phyloP scores from a whole-genome alignment of 2,888 invertebrate genomes.

The Tubulanus polymorphus region DNA sequence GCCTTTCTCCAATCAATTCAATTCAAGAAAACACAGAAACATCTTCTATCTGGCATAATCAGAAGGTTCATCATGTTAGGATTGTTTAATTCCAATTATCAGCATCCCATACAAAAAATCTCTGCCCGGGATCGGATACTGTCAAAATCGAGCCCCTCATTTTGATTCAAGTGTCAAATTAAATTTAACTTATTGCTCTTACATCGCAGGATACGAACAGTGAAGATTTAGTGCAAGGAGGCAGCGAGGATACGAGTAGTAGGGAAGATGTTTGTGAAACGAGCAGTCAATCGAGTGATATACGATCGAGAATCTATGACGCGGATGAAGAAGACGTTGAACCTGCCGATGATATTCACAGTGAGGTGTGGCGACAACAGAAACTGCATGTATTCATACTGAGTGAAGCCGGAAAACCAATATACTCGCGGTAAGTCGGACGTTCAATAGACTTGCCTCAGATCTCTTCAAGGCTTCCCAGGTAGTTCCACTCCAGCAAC shows the following conservation, averaged over 20 bases:
- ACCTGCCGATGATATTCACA: conserved; percentile 37
- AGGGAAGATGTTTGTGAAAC: not conserved
- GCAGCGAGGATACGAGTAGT: not conserved
- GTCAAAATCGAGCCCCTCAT: no score
- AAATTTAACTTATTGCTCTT: not conserved
- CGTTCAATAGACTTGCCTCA: no score
- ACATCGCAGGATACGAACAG: not conserved
- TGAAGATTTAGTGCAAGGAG: not conserved
- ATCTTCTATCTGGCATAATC: no score
- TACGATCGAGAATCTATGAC: not conserved
- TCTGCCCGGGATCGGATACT: no score
- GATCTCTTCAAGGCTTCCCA: no score
- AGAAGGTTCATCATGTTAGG: not conserved
- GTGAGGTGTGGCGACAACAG: conserved; percentile 68
- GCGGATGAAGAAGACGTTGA: conserved; percentile 26
- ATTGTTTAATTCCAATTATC: no score
- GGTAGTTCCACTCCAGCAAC: no score
- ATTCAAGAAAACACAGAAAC: no score
- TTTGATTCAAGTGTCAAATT: no score
- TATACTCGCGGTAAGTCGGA: conserved; percentile 73
- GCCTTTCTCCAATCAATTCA: no score
- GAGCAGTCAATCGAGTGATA: not conserved
- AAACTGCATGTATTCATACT: conserved; percentile 90
- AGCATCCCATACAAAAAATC: no score
- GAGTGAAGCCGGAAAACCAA: conserved; percentile 94